Evolutionary conservation across 2,797 vertebrate genomes (phyloP).

Genomic region (Cyprinodon diabolis): DNA sequence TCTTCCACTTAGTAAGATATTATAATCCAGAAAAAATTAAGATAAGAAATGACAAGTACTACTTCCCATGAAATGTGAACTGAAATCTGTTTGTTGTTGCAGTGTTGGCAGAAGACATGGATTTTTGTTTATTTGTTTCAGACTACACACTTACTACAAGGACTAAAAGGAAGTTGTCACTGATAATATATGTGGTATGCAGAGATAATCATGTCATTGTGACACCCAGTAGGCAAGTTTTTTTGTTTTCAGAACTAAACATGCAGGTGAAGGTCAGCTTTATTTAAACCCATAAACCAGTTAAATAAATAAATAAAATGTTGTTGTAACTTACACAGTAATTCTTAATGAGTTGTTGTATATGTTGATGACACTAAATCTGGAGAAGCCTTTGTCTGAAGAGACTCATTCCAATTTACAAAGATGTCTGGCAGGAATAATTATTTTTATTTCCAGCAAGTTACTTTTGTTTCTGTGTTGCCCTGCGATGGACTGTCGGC

Average conservation of each 20-base stretch:
- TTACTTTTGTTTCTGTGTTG: too few relatives aligned
- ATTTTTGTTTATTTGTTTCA: neutral
- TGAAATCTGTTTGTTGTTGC: neutral
- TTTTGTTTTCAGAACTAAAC: neutral
- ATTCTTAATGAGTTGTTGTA: too few relatives aligned
- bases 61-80: too few relatives aligned
- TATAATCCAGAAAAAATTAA: neutral
- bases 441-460: too few relatives aligned
- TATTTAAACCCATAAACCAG: too few relatives aligned
- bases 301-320: too few relatives aligned
- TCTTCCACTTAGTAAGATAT: neutral
- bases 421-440: too few relatives aligned
- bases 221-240: neutral
- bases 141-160: neutral
- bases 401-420: too few relatives aligned
- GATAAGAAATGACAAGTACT: neutral
- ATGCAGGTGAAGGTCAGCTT: neutral
- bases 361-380: too few relatives aligned
- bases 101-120: neutral
- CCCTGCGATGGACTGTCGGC: too few relatives aligned
- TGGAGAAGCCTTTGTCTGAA: too few relatives aligned
- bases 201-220: neutral
- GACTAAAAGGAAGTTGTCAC: neutral
- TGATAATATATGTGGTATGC: slow-evolving; percentile 4
- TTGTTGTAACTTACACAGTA: too few relatives aligned